phyloP scores from a whole-genome alignment of 2,113 vertebrate genomes.

The Micromys minutus region DNA sequence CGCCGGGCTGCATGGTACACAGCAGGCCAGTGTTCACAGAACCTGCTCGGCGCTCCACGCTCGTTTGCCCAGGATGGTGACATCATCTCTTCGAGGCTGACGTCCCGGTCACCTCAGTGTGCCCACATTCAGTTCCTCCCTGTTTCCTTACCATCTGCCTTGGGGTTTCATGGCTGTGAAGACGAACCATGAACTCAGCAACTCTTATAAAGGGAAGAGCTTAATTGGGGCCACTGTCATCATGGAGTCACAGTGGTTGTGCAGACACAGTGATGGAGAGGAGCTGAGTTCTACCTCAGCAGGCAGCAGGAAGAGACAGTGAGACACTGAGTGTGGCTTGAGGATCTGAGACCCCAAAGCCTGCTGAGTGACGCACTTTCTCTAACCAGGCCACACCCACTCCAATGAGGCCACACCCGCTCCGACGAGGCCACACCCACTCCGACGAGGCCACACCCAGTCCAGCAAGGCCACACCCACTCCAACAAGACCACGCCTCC shows the following conservation, averaged over 20 bases:
- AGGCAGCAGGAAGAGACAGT: neutral
- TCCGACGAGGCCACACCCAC: neutral
- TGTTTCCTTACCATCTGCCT: neutral
- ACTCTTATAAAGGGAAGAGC: neutral
- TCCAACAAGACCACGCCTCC: neutral
- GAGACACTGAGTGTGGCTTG: neutral
- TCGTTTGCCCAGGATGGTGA: neutral
- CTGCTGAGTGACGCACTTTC: neutral
- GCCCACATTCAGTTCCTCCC: neutral
- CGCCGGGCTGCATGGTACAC: fast-evolving
- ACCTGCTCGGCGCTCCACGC: neutral
- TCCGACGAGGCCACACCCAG: no score
- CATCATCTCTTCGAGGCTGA: neutral
- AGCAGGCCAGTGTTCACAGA: neutral
- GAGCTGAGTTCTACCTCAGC: neutral
- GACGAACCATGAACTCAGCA: neutral
- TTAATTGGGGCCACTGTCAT: neutral
- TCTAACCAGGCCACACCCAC: neutral
- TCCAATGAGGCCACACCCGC: neutral
- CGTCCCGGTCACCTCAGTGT: neutral
- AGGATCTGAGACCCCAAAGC: neutral
- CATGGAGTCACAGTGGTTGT: neutral
- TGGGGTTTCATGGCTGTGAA: neutral
- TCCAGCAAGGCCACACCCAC: neutral
- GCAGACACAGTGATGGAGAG: no score